These are phyloP conservation scores for Ptychodera flava DNA, from an alignment of 35 echinoderm and acorn worm genomes.

Conservation along the genomic window DNA sequence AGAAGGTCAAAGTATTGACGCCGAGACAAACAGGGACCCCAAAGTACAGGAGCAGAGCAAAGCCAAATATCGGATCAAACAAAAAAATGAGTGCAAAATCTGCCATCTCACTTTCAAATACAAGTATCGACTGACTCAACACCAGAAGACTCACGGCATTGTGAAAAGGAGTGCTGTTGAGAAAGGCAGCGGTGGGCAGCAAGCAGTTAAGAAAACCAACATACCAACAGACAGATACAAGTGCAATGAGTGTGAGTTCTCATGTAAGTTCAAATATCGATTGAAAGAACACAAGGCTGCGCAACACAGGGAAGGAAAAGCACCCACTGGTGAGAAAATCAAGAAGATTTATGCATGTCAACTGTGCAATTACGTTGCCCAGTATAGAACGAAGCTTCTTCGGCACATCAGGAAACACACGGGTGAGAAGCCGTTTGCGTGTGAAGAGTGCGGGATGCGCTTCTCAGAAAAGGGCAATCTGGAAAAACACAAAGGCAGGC, in stretches of 20 bases:
- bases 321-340: neutral
- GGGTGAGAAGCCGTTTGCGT: neutral
- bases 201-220: neutral
- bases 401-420: conserved; percentile 8
- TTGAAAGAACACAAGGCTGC: neutral
- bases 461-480: neutral
- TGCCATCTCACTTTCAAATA: neutral
- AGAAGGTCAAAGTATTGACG: neutral
- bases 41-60: neutral
- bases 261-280: conserved; percentile 15
- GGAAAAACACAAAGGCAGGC: neutral
- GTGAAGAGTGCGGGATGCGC: conserved; percentile 7
- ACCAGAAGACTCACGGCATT: neutral
- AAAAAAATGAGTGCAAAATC: neutral
- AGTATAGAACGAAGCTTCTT: conserved; percentile 7
- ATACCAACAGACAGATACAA: conserved; percentile 4
- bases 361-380: neutral
- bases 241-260: conserved; percentile 3
- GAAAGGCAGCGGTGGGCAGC: neutral
- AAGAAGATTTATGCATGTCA: neutral
- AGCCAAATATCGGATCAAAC: neutral
- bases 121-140: neutral
- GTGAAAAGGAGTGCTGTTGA: neutral
- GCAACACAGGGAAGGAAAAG: neutral
- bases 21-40: neutral